Evolutionary conservation across 2,888 invertebrate species (phyloP), one percentile per base, ranked within the genome.

Genomic region (Amblyjoppa fuscipennis): DNA sequence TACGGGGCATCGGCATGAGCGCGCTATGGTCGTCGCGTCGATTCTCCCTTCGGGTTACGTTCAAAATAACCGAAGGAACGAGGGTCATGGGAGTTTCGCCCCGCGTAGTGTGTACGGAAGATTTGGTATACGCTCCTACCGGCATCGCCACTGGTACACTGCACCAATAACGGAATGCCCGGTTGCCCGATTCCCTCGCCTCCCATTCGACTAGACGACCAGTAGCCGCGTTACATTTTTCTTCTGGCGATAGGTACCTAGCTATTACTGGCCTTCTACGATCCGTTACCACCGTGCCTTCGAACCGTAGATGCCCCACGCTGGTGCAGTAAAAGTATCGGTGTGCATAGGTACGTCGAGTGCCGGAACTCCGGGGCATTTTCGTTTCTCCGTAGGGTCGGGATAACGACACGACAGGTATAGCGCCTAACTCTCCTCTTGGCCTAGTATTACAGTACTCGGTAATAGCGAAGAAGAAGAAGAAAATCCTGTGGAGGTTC

Each of bases 371-470:
- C 70, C 34, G n/a, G 45, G 59, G n/a, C 28, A 34, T 78, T 70
- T 49, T 49, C 34, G 45, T 59, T 49, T 13, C 13, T 49, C 28
- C 53, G 56, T 31, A 75, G 64, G 82, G 79, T 75, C 76, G 51
- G 79, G 85, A 81, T 85, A 82, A 82, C 79, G 82, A 78, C 81
- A 69, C 61, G 84, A 76, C 75, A 76, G 82, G 75, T 85, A 53
- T 82, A 75, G 59, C 66, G 70, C 69, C 45, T 53, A 51, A 64
- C 64, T 71, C 20, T 68, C 9, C 20, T 5, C 59, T 41, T 31
- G 28, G 78, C 38, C 38, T 28, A 5, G 13, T 41, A 31, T 76
- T 66, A 59, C 25, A 11, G 59, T 28, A 9, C 11, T 59, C 28
- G 51, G 64, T 34, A 66, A 34, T 34, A 38, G 51, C 11, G 49